Conservation (phyloP, 2,113 vertebrate species). For the Zosterops japonicus region DNA sequence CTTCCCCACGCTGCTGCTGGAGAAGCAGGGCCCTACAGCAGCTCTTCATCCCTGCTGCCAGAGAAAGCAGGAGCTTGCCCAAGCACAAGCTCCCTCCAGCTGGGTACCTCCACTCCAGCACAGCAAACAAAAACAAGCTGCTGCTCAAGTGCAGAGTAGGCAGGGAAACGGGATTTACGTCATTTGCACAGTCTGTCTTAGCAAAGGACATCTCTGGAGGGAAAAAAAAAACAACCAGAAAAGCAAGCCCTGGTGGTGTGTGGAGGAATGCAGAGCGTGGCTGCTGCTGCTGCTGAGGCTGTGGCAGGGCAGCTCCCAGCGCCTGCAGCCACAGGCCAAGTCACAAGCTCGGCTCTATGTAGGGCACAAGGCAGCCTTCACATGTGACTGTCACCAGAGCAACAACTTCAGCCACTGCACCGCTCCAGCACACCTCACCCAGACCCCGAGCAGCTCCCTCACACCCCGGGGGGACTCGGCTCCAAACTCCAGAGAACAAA, state of each 20-base stretch:
- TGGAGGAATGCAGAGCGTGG: not conserved
- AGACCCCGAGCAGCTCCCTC: not conserved
- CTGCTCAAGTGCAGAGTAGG: not conserved
- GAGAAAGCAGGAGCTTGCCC: not conserved
- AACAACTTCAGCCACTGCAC: not conserved
- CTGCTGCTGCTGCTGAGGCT: not conserved
- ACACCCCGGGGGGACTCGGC: accelerated
- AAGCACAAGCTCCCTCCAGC: not conserved
- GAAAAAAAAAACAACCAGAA: not conserved
- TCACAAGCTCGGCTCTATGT: not conserved
- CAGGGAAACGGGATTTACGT: not conserved
- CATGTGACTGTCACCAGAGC: conserved; percentile 17
- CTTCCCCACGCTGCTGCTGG: not conserved
- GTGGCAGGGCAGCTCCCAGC: not conserved
- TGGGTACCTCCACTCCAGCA: not conserved
- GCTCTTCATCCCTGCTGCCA: not conserved
- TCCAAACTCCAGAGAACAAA: not conserved
- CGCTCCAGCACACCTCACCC: not conserved
- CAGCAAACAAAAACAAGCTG: not conserved
- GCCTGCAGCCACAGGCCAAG: not conserved
- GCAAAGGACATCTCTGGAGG: not conserved
- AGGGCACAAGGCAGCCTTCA: not conserved
- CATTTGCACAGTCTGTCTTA: not conserved
- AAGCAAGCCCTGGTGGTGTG: not conserved
- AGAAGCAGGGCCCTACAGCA: not conserved